phyloP scores from a whole-genome alignment of 37 sponge, comb jelly and placozoan species.

The Ephydatia muelleri region DNA sequence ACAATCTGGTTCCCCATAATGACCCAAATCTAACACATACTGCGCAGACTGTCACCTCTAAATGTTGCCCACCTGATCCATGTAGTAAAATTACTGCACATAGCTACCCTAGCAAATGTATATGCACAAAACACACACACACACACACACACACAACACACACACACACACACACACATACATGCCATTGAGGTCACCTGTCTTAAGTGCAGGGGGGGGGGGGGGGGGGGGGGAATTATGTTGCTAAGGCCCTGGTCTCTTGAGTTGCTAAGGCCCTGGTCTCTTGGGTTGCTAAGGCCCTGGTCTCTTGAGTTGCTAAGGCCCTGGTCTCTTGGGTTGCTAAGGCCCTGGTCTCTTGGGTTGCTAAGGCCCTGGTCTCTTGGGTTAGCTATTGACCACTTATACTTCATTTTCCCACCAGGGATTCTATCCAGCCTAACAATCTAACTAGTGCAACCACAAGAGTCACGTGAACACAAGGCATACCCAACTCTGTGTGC shows the following conservation, averaged over 20 bases:
- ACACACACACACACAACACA: not conserved
- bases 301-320: not conserved
- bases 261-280: too few relatives aligned
- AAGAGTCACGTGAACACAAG: too few relatives aligned
- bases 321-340: not conserved
- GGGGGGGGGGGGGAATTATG: too few relatives aligned
- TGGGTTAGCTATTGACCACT: too few relatives aligned
- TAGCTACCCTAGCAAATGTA: not conserved
- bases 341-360: not conserved
- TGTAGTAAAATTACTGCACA: too few relatives aligned
- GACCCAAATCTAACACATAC: not conserved
- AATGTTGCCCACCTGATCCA: not conserved
- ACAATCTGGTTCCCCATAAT: not conserved
- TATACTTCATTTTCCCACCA: not conserved
- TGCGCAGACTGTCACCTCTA: not conserved
- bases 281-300: too few relatives aligned
- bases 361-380: not conserved
- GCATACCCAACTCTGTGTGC: too few relatives aligned
- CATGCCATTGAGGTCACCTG: too few relatives aligned
- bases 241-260: too few relatives aligned
- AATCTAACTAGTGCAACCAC: too few relatives aligned
- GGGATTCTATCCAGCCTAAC: not conserved
- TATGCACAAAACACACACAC: too few relatives aligned
- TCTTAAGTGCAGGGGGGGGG: too few relatives aligned
- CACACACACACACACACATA: conserved; percentile 36